A percentile compares a stretch with the other conserved stretches of the same genome.
Conservation (phyloP, 2,888 invertebrate species). For the Apodemia duryi region DNA sequence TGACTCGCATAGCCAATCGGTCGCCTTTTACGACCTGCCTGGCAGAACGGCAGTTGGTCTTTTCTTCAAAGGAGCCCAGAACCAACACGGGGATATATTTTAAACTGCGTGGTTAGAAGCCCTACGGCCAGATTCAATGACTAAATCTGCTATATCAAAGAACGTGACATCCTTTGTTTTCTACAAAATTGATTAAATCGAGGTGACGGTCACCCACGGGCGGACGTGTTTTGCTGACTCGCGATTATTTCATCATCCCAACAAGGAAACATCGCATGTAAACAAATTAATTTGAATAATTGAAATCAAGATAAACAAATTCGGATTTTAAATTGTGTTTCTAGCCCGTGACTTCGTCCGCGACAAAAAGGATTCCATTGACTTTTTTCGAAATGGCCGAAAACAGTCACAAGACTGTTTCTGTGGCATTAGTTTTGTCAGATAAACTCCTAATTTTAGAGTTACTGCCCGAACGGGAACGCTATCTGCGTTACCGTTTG, state of each 20-base stretch:
- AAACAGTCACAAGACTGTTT: too few species aligned
- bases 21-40: too few species aligned
- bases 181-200: conserved; percentile 46
- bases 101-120: background rate
- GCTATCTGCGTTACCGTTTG: too few species aligned
- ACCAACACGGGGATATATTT: background rate
- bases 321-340: background rate
- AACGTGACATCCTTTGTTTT: conserved; percentile 53
- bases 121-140: background rate
- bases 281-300: conserved; percentile 24
- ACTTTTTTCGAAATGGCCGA: background rate
- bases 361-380: too few species aligned
- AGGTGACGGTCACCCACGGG: conserved; percentile 59
- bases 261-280: conserved; percentile 49
- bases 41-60: too few species aligned
- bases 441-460: too few species aligned
- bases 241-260: conserved; percentile 50
- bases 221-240: conserved; percentile 56
- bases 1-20: too few species aligned
- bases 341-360: background rate
- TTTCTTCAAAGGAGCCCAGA: too few species aligned
- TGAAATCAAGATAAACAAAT: conserved; percentile 5
- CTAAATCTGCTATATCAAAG: conserved; percentile 42
- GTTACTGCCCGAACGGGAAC: too few species aligned
- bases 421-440: too few species aligned